phyloP scores from a whole-genome alignment of 2,888 invertebrate genomes.

The Eugnorisma glareosa region DNA sequence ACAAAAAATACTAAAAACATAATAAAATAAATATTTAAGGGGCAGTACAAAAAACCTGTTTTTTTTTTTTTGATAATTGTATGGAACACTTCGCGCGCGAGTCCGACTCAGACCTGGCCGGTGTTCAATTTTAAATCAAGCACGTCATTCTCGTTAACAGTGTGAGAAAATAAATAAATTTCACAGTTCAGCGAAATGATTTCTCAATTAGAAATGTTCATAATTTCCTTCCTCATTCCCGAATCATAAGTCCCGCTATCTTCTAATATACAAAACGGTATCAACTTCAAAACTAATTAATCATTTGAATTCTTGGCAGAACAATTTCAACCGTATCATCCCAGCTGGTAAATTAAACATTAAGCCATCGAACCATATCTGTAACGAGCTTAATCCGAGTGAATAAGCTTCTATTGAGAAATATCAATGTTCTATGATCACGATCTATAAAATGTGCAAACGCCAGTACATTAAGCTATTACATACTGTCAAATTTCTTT shows the following conservation, averaged over 20 bases:
- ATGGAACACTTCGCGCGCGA: no score
- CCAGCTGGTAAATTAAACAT: constrained; percentile 9
- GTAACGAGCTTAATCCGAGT: constrained; percentile 1
- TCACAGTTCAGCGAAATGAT: not conserved
- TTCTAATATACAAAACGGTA: not conserved
- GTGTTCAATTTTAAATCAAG: not conserved
- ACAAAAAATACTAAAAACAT: no score
- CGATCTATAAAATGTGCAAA: not conserved
- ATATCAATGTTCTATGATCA: not conserved
- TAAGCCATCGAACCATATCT: constrained; percentile 14
- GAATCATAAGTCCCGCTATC: constrained; percentile 1
- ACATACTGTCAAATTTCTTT: no score
- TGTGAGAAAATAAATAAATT: no score
- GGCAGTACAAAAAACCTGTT: no score
- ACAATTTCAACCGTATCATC: constrained; percentile 5
- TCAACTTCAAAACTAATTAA: not conserved
- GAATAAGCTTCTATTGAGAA: not conserved
- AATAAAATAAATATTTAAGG: no score
- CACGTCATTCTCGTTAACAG: not conserved
- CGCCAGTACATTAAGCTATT: no score
- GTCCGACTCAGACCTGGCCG: no score
- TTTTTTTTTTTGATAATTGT: no score
- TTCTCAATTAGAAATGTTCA: not conserved
- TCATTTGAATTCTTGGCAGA: not conserved
- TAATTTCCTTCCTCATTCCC: not conserved